Evolutionary conservation across 2,888 invertebrate genomes (phyloP), one percentile per base, ranked within the genome.

Genomic region (Clepsis dumicolana): DNA sequence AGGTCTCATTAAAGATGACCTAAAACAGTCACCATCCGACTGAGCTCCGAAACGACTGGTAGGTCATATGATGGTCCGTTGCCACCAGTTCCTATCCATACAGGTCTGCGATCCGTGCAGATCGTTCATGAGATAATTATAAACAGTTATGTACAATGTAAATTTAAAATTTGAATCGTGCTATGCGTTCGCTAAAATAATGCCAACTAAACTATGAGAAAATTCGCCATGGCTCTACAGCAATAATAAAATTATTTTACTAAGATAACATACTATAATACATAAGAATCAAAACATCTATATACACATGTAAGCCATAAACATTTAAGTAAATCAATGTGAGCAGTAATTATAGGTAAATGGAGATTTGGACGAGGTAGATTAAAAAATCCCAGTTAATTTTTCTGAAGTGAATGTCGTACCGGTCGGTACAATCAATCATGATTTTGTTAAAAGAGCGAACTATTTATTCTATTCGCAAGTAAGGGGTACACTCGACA

Each of bases 111-210:
- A n/a, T n/a, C n/a, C n/a, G 18, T 16, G 16, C 16, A 44, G 16
- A 44, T 44, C 18, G 16, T 16, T 7, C 16, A 41, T 7, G 7
- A 16, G 16, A 41, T 1, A 41, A 16, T 24, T 14, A 5, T 48
- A 48, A n/a, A n/a, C n/a, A n/a, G n/a, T n/a, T 24, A 29, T 29
- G 21, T 21, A 3, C 50, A 24, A n/a, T 4, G 14, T 25, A 14
- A 12, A 10, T 18, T n/a, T 25, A 16, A 44, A 44, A 44, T 7
- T 53, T 27, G 1, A 16, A 3, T 32, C 12, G 1, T 12, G 21
- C 21, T 48, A 48, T 48, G 48, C 48, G 10, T 48, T 56, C 18
- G 54, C n/a, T 21, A 32, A 32, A 56, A 56, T 3, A 18, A 56
- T 32, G 12, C 5, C n/a, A 12, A 56, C 1, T 56, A 18, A 32